These are phyloP conservation scores for Thunnus albacares DNA, from an alignment of 2,797 vertebrate genomes.

Conservation along the genomic window DNA sequence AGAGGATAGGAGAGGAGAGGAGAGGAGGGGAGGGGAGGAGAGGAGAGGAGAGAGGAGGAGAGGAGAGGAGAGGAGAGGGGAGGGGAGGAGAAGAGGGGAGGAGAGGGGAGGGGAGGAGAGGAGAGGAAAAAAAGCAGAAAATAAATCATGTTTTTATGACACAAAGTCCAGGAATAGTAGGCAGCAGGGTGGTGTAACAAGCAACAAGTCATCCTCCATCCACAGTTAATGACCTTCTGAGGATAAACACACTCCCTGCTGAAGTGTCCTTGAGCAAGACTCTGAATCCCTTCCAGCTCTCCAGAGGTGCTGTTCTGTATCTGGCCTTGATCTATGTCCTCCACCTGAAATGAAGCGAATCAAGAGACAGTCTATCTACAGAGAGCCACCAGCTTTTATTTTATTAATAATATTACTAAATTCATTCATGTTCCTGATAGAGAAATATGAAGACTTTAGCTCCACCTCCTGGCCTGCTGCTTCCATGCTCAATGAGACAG, in stretches of 20 bases:
- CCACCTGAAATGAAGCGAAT: slow-evolving; percentile 27
- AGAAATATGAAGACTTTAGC: slow-evolving; percentile 47
- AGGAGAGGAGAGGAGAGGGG: too few species aligned
- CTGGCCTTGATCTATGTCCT: slow-evolving; percentile 26
- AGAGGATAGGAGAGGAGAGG: slow-evolving; percentile 2
- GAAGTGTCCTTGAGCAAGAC: slow-evolving; percentile 64
- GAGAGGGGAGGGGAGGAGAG: not conserved
- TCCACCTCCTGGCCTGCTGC: slow-evolving; percentile 63
- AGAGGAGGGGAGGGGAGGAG: slow-evolving; percentile 18
- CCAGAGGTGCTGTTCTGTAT: slow-evolving; percentile 26
- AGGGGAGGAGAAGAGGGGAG: not conserved
- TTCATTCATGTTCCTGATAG: slow-evolving; percentile 2
- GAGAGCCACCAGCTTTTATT: slow-evolving; percentile 10
- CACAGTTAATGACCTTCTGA: slow-evolving; percentile 53
- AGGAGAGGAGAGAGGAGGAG: not conserved
- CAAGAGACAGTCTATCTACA: slow-evolving; percentile 14
- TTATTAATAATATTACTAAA: slow-evolving; percentile 27
- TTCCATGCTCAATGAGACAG: not conserved
- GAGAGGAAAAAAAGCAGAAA: slow-evolving; percentile 11
- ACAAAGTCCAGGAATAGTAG: slow-evolving; percentile 48
- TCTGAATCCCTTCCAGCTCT: slow-evolving; percentile 25
- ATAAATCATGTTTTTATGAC: slow-evolving; percentile 22
- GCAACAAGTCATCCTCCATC: slow-evolving; percentile 51
- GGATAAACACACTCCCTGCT: slow-evolving; percentile 61
- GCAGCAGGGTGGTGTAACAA: slow-evolving; percentile 51